These are phyloP conservation scores for Apantesis nais DNA, from an alignment of 2,888 invertebrate species.

Conservation along the genomic window DNA sequence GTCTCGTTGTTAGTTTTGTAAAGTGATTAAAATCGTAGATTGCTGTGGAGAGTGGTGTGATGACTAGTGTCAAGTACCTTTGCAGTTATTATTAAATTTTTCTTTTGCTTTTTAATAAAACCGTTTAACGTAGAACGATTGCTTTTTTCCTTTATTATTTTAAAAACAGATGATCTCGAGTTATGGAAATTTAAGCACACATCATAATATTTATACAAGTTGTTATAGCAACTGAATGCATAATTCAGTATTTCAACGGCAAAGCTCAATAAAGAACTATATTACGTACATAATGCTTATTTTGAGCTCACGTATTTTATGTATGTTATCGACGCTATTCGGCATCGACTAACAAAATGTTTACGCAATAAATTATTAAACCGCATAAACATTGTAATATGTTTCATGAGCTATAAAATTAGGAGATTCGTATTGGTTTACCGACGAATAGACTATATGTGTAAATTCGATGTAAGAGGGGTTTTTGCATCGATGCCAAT, in stretches of 20 bases:
- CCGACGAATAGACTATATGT: constrained; percentile 26
- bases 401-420: constrained; percentile 77
- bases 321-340: constrained; percentile 28
- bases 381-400: constrained; percentile 77
- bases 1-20: too few relatives aligned
- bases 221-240: constrained; percentile 37
- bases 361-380: constrained; percentile 79
- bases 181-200: background rate
- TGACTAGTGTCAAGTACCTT: too few relatives aligned
- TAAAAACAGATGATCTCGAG: background rate
- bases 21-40: too few relatives aligned
- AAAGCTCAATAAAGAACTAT: constrained; percentile 38
- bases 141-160: background rate
- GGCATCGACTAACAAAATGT: constrained; percentile 51
- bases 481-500: background rate
- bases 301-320: constrained; percentile 35
- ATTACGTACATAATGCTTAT: constrained; percentile 40
- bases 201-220: constrained; percentile 19
- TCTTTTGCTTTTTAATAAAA: too few relatives aligned
- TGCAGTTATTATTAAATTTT: too few relatives aligned
- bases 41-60: too few relatives aligned
- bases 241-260: constrained; percentile 35
- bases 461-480: constrained; percentile 1
- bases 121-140: background rate
- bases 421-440: constrained; percentile 57